Evolutionary conservation across 23 tunicate genomes (phyloP).

Genomic region (Ascidia mentula): DNA sequence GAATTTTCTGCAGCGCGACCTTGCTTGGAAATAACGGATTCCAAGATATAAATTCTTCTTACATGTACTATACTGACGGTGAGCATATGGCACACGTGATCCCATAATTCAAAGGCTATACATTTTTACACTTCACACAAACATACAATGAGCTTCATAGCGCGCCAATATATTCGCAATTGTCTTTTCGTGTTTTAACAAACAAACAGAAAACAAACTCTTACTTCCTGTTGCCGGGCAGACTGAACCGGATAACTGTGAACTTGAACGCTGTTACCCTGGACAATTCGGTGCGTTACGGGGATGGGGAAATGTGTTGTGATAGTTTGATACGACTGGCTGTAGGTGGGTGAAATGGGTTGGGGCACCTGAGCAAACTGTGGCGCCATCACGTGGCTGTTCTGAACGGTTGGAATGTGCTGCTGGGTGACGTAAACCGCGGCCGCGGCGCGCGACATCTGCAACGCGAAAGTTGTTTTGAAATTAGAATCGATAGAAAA

Average conservation of each 20-base stretch:
- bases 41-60: too few relatives aligned
- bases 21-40: too few relatives aligned
- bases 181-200: too few relatives aligned
- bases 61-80: too few relatives aligned
- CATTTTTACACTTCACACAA: too few relatives aligned
- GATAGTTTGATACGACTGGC: neutral
- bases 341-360: neutral
- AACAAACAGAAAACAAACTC: neutral
- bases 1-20: too few relatives aligned
- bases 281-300: neutral
- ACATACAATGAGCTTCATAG: too few relatives aligned
- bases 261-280: neutral
- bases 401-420: slow-evolving; percentile 29
- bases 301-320: neutral
- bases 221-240: neutral
- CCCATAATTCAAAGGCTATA: too few relatives aligned
- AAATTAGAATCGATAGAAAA: too few relatives aligned
- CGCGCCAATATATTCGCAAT: too few relatives aligned
- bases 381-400: slow-evolving; percentile 14
- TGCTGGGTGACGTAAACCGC: slow-evolving; percentile 37
- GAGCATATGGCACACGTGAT: too few relatives aligned
- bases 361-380: neutral
- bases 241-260: neutral
- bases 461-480: neutral
- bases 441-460: slow-evolving; percentile 29